A percentile compares a stretch with the other conserved stretches of the same genome.
These are phyloP conservation scores for Rhinatrema bivittatum DNA, from an alignment of 2,797 vertebrate genomes.

Conservation along the genomic window DNA sequence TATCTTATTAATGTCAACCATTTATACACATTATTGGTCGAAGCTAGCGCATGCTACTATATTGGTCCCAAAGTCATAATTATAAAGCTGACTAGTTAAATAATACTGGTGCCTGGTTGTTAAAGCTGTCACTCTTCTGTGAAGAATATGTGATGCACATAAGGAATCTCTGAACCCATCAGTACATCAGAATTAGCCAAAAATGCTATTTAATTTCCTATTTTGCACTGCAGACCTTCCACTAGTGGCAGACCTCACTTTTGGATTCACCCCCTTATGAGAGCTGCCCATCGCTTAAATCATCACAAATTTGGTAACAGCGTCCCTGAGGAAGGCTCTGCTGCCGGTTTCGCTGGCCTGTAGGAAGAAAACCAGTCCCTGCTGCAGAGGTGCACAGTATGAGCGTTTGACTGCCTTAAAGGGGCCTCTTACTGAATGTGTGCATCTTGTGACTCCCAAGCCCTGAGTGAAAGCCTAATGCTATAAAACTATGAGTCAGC, in stretches of 20 bases:
- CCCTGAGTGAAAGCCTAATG: conserved; percentile 6
- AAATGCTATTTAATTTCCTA: conserved; percentile 32
- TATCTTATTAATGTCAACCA: too few relatives aligned
- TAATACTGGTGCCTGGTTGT: too few relatives aligned
- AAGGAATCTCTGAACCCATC: conserved; percentile 17
- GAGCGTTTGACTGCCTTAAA: conserved; percentile 27
- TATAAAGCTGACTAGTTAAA: too few relatives aligned
- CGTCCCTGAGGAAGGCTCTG: conserved; percentile 27
- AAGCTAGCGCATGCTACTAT: too few relatives aligned
- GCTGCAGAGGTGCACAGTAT: conserved; percentile 26
- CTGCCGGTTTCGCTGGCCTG: conserved; percentile 38
- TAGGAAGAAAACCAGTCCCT: conserved; percentile 33
- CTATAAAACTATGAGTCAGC: conserved; percentile 33
- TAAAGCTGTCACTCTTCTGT: conserved; percentile 11
- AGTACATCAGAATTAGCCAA: conserved; percentile 29
- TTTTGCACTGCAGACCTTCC: conserved; percentile 32
- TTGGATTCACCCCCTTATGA: conserved; percentile 34
- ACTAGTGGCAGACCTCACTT: conserved; percentile 38
- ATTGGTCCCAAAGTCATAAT: too few relatives aligned
- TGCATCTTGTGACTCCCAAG: conserved; percentile 22
- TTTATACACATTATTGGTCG: too few relatives aligned
- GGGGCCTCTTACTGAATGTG: conserved; percentile 3
- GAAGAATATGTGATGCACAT: conserved; percentile 13
- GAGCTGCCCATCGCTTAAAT: conserved; percentile 39
- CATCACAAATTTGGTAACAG: conserved; percentile 53